Base-by-base conservation (phyloP, 2,113 vertebrate species). In the Hyla sarda region DNA sequence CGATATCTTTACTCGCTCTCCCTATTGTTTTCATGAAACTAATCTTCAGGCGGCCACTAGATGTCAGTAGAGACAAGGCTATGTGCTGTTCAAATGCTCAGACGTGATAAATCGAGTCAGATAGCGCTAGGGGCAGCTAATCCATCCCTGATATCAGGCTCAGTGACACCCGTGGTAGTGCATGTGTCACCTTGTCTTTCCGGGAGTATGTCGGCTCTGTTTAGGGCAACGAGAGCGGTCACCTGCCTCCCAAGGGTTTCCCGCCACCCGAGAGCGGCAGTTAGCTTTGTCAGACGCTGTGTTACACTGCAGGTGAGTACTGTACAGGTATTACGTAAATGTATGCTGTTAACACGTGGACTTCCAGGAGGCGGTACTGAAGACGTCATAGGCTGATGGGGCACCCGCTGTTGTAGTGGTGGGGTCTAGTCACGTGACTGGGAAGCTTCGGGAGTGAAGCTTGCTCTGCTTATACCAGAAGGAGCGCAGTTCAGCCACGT, bases 121-220 rank as follows among this genome's bases (percentile, higher is more conserved):
- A 58, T 23, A 16, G 60, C 17, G 1, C 0, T 21, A 69, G 45
- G 12, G 37, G 19, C 3, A 48, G 2, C 8, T 7, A 69, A 50
- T 82, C 41, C 23, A 82, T 50, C 28, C n/a, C 80, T 21, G 80
- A 78, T 34, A 50, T 25, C 19, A 58, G 56, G 30, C 14, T 30
- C 30, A 62, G 34, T 10, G 23, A 48, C 69, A 9, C 19, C 23
- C 17, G 8, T 41, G 41, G 41, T 41, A 37, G 37, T 13, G 17
- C 21, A 45, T 34, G 14, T 11, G 19, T 47, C 25, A 30, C 47
- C 9, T 6, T 76, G 45, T 25, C 8, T 11, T 10, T 19, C 19
- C 1, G 50, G 30, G 17, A 41, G 7, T 7, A 82, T 82, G 80
- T 52, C 47, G 80, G 45, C n/a, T 28, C n/a, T 82, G 2, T 71